Evolutionary conservation across 2,113 vertebrate genomes (phyloP), one percentile per base, ranked within the genome.

Genomic region (Chloebia gouldiae): DNA sequence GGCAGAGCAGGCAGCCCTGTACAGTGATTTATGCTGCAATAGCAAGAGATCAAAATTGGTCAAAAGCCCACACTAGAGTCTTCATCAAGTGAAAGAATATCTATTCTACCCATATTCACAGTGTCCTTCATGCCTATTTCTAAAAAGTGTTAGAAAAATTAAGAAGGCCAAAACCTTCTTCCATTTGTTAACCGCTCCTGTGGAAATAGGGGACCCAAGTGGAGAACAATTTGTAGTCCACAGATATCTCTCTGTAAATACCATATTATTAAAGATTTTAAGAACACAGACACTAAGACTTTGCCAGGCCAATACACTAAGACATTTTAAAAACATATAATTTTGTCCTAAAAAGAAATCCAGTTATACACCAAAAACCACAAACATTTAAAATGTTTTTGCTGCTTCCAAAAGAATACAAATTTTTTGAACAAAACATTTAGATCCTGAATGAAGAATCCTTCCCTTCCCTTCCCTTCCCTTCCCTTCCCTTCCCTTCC

Each of bases 321-420:
- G 82, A 90, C 61, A 61, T 91, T 61, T 64, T 53, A 72, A 9
- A 87, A 85, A 95, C 47, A 57, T 89, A 3, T 87, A 76, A 90
- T 94, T 95, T 89, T 85, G 37, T 95, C 70, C 61, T 63, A 82
- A 93, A 90, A 81, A 91, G 73, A 87, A 77, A 88, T 57, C 5
- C 30, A 75, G 35, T 83, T 91, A 91, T 66, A 75, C 40, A 75
- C 30, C 42, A 14, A 79, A 92, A 88, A 87, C 0, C 5, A 7
- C 4, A 84, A 56, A 51, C 31, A 60, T 63, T 94, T 63, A 79
- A 78, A 81, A 40, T 25, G 27, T 47, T 91, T 88, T 54, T 45
- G 15, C 18, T 86, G 47, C 39, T 71, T 89, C 69, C 60, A 49
- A 30, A 83, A 47, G 23, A 65, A 53, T 21, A 11, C 64, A 56